Evolutionary conservation across 2,113 vertebrate genomes (phyloP).

Genomic region (Pygoscelis adeliae): DNA sequence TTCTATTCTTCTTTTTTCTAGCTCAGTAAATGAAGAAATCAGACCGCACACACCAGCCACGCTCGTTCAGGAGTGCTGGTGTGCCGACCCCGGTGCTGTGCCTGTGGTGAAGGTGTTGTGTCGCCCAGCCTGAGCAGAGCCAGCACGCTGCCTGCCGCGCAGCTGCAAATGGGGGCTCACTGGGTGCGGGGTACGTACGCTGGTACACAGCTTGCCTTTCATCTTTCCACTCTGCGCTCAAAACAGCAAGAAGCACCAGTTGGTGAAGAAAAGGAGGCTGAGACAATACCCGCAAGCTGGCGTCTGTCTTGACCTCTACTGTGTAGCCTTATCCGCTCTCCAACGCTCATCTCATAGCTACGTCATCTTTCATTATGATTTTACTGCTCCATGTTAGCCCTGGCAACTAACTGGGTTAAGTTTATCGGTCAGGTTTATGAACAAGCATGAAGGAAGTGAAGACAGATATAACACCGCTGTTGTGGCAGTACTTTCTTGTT

Average conservation of each 20-base stretch:
- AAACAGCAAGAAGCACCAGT: fast-evolving
- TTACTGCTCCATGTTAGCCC: fast-evolving
- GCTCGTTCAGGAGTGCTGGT: fast-evolving
- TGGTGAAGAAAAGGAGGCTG: background rate
- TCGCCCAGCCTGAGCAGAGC: background rate
- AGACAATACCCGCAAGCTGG: fast-evolving
- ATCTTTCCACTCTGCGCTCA: fast-evolving
- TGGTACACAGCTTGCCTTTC: background rate
- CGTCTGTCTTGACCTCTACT: fast-evolving
- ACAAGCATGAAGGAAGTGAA: background rate
- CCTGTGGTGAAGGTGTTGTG: background rate
- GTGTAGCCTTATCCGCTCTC: fast-evolving
- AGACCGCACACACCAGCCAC: fast-evolving
- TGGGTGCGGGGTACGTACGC: fast-evolving
- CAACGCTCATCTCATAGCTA: fast-evolving
- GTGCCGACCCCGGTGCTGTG: fast-evolving
- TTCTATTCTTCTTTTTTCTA: background rate
- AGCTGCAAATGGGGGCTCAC: background rate
- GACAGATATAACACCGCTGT: background rate
- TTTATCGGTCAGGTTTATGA: background rate
- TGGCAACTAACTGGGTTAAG: background rate
- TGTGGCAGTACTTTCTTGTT: background rate
- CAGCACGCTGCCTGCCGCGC: background rate
- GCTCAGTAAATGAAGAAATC: background rate
- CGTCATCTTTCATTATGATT: fast-evolving